phyloP scores from a whole-genome alignment of 2,888 invertebrate species.

The Abrostola triplasia region DNA sequence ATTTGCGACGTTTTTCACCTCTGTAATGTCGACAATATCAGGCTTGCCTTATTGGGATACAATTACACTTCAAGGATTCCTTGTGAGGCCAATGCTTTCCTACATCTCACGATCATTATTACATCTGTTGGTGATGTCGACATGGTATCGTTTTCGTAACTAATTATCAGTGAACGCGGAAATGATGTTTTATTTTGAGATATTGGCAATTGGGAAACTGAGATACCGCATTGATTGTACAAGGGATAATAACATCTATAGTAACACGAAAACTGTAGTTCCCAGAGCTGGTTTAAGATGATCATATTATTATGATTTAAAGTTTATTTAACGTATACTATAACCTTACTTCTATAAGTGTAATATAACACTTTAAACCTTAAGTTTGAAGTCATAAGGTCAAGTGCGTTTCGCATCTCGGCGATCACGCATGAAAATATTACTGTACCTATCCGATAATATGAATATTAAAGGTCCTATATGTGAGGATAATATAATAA shows the following conservation, averaged over 20 bases:
- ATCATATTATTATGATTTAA: background rate
- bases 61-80: slow-evolving; percentile 19
- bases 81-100: slow-evolving; percentile 17
- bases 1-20: slow-evolving; percentile 36
- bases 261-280: background rate
- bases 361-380: too few species aligned
- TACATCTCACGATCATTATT: background rate
- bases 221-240: too few species aligned
- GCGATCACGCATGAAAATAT: too few species aligned
- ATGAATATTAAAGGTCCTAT: too few species aligned
- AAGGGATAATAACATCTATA: too few species aligned
- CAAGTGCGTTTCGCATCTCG: too few species aligned
- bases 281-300: background rate
- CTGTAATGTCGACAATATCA: slow-evolving; percentile 24
- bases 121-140: background rate
- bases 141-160: background rate
- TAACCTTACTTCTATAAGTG: too few species aligned
- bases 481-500: too few species aligned
- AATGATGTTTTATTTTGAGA: too few species aligned
- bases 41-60: slow-evolving; percentile 21
- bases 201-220: too few species aligned
- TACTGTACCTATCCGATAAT: too few species aligned
- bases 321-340: background rate
- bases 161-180: background rate
- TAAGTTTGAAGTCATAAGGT: too few species aligned